These are phyloP conservation scores for Amiota mariae DNA, from an alignment of 2,888 invertebrate genomes.

Conservation along the genomic window DNA sequence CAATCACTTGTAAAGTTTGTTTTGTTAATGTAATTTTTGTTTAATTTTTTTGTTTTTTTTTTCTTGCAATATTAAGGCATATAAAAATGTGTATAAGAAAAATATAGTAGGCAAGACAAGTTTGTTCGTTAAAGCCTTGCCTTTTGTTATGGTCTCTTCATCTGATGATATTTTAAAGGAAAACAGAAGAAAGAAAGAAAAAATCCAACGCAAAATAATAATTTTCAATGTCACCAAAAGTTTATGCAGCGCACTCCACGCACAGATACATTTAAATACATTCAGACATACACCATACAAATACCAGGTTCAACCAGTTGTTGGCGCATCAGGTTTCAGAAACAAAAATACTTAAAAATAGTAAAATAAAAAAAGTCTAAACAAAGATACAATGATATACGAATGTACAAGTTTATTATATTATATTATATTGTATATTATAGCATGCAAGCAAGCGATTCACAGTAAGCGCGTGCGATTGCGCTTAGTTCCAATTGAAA, in stretches of 20 bases:
- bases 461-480: too few species aligned
- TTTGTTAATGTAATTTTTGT: neutral
- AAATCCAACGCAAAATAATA: constrained; percentile 7
- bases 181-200: neutral
- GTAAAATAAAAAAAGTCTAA: neutral
- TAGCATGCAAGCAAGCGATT: too few species aligned
- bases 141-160: neutral
- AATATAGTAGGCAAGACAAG: constrained; percentile 1
- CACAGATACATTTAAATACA: too few species aligned
- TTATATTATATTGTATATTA: too few species aligned
- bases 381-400: neutral
- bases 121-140: neutral
- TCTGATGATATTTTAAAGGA: neutral
- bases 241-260: neutral
- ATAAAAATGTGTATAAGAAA: neutral
- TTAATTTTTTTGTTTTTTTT: neutral
- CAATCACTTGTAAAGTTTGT: constrained; percentile 10
- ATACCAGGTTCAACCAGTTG: constrained; percentile 13
- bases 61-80: too few species aligned
- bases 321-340: constrained; percentile 16
- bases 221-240: constrained; percentile 58
- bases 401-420: too few species aligned
- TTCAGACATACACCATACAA: constrained; percentile 8
- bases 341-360: constrained; percentile 10
- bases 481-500: neutral